These are phyloP conservation scores for Drosophila santomea DNA, from an alignment of 1,140 invertebrate species.

Conservation along the genomic window DNA sequence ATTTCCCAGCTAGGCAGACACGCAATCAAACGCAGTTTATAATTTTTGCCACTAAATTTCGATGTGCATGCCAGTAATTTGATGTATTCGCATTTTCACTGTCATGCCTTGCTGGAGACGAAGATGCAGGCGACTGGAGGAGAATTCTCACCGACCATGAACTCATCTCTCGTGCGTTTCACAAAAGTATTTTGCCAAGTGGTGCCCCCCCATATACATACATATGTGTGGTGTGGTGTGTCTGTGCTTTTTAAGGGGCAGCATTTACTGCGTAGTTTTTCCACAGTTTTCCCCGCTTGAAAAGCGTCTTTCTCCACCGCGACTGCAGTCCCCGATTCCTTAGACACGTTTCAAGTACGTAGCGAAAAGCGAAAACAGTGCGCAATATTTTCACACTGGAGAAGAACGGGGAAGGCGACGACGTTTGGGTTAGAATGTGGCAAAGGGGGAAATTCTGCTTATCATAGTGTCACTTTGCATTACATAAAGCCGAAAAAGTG, in stretches of 20 bases:
- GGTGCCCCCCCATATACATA: slow-evolving; percentile 11
- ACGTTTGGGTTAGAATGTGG: neutral
- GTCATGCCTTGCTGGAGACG: slow-evolving; percentile 45
- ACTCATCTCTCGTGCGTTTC: slow-evolving; percentile 53
- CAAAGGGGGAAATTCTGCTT: slow-evolving; percentile 27
- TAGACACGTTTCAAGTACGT: slow-evolving; percentile 71
- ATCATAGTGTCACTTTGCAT: slow-evolving; percentile 35
- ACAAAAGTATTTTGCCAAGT: slow-evolving; percentile 58
- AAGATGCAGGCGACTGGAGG: neutral
- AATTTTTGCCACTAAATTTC: slow-evolving; percentile 41
- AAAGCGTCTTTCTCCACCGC: slow-evolving; percentile 9
- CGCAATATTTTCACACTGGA: slow-evolving; percentile 56
- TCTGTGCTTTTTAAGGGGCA: slow-evolving; percentile 10
- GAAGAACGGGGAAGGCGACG: neutral
- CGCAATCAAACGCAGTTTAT: slow-evolving; percentile 48
- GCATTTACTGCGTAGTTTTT: slow-evolving; percentile 76
- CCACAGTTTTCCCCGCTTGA: slow-evolving; percentile 43
- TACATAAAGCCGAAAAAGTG: slow-evolving; percentile 35
- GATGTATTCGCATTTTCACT: slow-evolving; percentile 47
- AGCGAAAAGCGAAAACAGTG: slow-evolving; percentile 62
- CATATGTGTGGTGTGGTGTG: slow-evolving; percentile 5
- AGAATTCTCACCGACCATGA: slow-evolving; percentile 59
- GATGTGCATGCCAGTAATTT: slow-evolving; percentile 39
- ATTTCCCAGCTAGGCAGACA: slow-evolving; percentile 23
- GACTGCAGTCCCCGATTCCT: slow-evolving; percentile 48